phyloP scores from a whole-genome alignment of 2,888 invertebrate genomes.

The Lumbricus terrestris region DNA sequence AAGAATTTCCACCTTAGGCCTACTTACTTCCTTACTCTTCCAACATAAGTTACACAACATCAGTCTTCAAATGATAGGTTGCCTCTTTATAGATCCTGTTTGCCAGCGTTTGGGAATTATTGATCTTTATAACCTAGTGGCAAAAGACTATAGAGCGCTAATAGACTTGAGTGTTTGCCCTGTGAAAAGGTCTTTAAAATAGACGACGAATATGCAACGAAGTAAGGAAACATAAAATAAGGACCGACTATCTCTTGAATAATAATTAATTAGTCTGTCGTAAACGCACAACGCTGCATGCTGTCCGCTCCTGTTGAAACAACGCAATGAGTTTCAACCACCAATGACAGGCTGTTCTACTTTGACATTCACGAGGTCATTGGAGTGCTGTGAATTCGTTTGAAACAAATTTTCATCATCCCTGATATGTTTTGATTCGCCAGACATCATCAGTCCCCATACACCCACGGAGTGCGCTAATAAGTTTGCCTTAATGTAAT shows the following conservation, averaged over 20 bases:
- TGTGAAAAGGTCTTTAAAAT: neutral
- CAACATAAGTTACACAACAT: neutral
- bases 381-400: neutral
- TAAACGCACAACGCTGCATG: neutral
- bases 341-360: neutral
- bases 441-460: neutral
- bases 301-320: neutral
- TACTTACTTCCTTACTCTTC: neutral
- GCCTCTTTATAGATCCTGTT: neutral
- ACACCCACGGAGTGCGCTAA: neutral
- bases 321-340: neutral
- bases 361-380: neutral
- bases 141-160: neutral
- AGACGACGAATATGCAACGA: neutral
- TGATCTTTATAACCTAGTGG: neutral
- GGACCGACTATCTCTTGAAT: no score
- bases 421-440: neutral
- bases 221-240: neutral
- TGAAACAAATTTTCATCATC: neutral
- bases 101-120: no score
- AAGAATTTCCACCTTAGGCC: neutral
- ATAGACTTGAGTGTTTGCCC: conserved; percentile 3
- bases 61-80: neutral
- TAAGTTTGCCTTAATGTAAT: no score
- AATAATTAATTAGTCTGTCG: no score